These are phyloP conservation scores for Patella pellucida DNA, from an alignment of 2,888 invertebrate species.

Conservation along the genomic window DNA sequence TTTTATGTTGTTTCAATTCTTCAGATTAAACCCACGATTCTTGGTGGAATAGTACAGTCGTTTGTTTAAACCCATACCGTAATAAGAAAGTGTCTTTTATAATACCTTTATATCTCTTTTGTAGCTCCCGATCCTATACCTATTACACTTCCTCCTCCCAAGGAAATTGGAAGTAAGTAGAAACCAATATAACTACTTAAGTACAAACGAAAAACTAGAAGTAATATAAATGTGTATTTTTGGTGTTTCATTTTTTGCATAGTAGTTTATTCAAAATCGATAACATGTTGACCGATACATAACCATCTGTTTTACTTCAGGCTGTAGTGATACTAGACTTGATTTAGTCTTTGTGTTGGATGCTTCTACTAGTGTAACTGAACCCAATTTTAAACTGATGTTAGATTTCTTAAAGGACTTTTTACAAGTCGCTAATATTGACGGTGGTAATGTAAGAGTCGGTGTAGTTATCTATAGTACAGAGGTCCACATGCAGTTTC, in stretches of 20 bases:
- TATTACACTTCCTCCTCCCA: background rate
- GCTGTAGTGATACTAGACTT: slow-evolving; percentile 41
- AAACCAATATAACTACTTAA: background rate
- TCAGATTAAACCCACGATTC: too few species aligned
- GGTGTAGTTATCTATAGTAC: slow-evolving; percentile 58
- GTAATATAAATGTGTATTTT: too few species aligned
- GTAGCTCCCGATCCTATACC: too few species aligned
- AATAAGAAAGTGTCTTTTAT: too few species aligned
- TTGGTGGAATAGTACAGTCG: too few species aligned
- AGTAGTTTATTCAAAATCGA: background rate
- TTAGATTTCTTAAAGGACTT: slow-evolving; percentile 41
- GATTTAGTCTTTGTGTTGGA: slow-evolving; percentile 51
- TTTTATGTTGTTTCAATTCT: too few species aligned
- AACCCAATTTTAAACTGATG: slow-evolving; percentile 40
- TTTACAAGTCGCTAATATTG: slow-evolving; percentile 44
- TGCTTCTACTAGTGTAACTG: slow-evolving; percentile 44
- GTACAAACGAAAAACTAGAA: too few species aligned
- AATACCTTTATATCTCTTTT: too few species aligned
- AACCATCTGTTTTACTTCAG: slow-evolving; percentile 19
- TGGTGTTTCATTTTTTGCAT: too few species aligned
- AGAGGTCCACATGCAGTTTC: slow-evolving; percentile 45
- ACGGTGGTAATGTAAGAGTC: slow-evolving; percentile 52
- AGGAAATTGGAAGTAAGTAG: background rate
- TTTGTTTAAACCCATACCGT: too few species aligned
- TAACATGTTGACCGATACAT: too few species aligned